Percentiles rank a stretch among this genome's conserved stretches.
These are phyloP conservation scores for Ormyrus thymus DNA, from an alignment of 2,888 invertebrate genomes.

Conservation along the genomic window DNA sequence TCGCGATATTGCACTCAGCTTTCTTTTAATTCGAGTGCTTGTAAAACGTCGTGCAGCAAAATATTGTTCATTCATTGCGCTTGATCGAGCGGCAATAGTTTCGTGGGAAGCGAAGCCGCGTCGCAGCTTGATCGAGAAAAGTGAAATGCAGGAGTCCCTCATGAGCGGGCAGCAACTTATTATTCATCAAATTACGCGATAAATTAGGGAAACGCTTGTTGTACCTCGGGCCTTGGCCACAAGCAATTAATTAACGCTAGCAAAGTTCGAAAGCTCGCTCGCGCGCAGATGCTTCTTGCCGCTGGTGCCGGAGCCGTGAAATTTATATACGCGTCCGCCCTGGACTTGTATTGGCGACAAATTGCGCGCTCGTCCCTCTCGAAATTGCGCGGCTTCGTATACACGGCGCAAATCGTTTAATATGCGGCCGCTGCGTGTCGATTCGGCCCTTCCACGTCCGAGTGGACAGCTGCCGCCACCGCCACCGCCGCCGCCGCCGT, in stretches of 20 bases:
- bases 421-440: constrained; percentile 1
- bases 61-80: no score
- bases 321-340: not conserved
- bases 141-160: not conserved
- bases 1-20: no score
- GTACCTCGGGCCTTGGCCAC: not conserved
- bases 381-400: no score
- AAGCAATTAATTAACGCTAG: constrained; percentile 35
- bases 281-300: not conserved
- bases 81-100: no score
- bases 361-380: constrained; percentile 11
- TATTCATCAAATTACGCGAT: constrained; percentile 38
- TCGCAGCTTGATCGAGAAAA: not conserved
- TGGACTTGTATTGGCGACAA: constrained; percentile 20
- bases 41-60: no score
- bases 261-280: constrained; percentile 19
- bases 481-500: no score
- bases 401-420: constrained; percentile 13
- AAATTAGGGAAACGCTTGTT: constrained; percentile 15
- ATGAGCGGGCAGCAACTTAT: not conserved
- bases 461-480: no score
- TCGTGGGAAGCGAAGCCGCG: no score
- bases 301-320: not conserved
- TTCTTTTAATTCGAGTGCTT: no score
- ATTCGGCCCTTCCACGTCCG: no score